Evolutionary conservation across 1,140 invertebrate species (phyloP), one percentile per base, ranked within the genome.

Genomic region (Cyphomyrmex costatus): DNA sequence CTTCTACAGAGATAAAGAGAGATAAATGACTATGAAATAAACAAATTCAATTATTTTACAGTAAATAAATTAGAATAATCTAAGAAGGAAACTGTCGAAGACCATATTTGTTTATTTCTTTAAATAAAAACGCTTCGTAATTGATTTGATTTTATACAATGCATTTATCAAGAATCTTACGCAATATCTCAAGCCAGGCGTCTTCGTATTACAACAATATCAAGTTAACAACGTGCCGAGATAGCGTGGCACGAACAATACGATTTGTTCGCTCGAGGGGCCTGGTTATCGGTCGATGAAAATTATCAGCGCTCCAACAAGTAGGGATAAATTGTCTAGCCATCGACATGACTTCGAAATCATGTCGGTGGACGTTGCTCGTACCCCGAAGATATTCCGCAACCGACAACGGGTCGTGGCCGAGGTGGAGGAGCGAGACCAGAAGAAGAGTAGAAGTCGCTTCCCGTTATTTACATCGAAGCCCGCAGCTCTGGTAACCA

Each of bases 381-480:
- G 71, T 84, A 78, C 49, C 82, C 74, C 46, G 82, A 36, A 78
- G 82, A 78, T 53, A 85, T 65, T 51, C 42, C 42, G 30, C 27
- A 63, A n/a, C 73, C 10, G 30, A 71, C 70, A 74, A 77, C 88
- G 88, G 88, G 76, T 82, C 87, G 83, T 56, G 71, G 30, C 42
- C 49, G 30, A 86, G 36, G 58, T 60, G 71, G 78, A 76, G 60
- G 61, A 83, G 58, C 85, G 51, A 61, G 80, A 46, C 42, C n/a
- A 66, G 58, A 42, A 58, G 63, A 46, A 36, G 85, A 86, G 63
- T 61, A 49, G 60, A 79, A 60, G 85, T 83, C 71, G 65, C 42
- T 71, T 42, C 42, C 33, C 77, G 83, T 63, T 86, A 89, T 89
- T 89, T 89, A 79, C 87, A 89, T 82, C 87, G 76, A 19, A 61